Evolutionary conservation across 2,113 vertebrate genomes (phyloP).

Genomic region (Astur gentilis): DNA sequence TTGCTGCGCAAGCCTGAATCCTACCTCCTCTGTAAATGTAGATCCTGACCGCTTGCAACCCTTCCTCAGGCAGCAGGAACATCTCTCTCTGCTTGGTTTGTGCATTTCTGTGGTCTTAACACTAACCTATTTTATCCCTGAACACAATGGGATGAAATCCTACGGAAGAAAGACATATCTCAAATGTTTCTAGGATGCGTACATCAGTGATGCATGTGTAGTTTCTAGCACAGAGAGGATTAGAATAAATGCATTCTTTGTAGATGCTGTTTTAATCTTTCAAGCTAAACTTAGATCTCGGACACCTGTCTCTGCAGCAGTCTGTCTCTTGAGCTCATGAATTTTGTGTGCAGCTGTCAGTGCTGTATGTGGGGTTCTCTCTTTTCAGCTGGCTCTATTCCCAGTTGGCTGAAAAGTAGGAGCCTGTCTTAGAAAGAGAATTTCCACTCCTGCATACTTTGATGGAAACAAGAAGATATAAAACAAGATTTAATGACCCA

Average conservation of each 20-base stretch:
- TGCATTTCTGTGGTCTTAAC: background rate
- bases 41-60: background rate
- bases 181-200: constrained; percentile 20
- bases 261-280: constrained; percentile 68
- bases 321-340: constrained; percentile 62
- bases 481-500: constrained; percentile 65
- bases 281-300: constrained; percentile 69
- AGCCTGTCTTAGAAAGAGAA: constrained; percentile 64
- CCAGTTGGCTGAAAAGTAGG: constrained; percentile 63
- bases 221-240: constrained; percentile 55
- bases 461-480: constrained; percentile 67
- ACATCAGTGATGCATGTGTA: constrained; percentile 24
- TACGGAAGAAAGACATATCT: constrained; percentile 8
- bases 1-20: background rate
- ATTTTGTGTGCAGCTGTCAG: constrained; percentile 69
- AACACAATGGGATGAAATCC: constrained; percentile 36
- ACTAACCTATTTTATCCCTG: constrained; percentile 1
- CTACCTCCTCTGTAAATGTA: background rate
- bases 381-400: constrained; percentile 61
- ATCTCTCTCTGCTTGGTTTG: background rate
- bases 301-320: constrained; percentile 71
- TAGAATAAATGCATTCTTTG: constrained; percentile 69
- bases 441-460: constrained; percentile 63
- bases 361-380: constrained; percentile 58
- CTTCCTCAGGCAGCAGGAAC: background rate